Percentiles rank a stretch among this genome's conserved stretches.
Conservation (phyloP, 2,888 invertebrate species). For the Polydrusus pterygomalis region DNA sequence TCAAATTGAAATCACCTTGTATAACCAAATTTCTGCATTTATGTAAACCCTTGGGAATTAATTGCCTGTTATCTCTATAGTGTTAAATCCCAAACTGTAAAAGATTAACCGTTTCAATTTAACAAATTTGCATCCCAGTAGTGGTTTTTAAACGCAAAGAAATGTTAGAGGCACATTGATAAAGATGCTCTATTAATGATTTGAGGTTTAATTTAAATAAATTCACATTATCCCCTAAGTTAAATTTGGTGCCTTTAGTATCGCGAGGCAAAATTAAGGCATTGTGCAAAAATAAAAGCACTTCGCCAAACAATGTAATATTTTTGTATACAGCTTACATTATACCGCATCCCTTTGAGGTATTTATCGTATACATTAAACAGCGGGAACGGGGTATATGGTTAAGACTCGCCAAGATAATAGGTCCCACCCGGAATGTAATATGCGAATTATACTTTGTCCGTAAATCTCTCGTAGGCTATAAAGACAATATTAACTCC, state of each 20-base stretch:
- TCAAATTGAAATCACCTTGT: too few relatives aligned
- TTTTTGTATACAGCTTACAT: slow-evolving; percentile 46
- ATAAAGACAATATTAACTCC: slow-evolving; percentile 71
- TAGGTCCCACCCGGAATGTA: slow-evolving; percentile 66
- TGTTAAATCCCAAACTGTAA: not conserved
- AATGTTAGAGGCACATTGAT: not conserved
- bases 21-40: not conserved
- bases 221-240: not conserved
- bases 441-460: slow-evolving; percentile 69
- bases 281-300: slow-evolving; percentile 26
- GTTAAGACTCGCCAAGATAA: slow-evolving; percentile 55
- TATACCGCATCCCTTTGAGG: slow-evolving; percentile 50
- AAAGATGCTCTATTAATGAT: not conserved
- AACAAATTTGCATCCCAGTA: not conserved
- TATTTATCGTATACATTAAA: slow-evolving; percentile 54
- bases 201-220: not conserved
- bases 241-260: not conserved
- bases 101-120: not conserved
- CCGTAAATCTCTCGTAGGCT: slow-evolving; percentile 69
- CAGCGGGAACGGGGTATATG: slow-evolving; percentile 52
- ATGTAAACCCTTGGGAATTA: not conserved
- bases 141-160: not conserved
- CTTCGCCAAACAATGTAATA: slow-evolving; percentile 31
- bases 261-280: slow-evolving; percentile 9
- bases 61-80: not conserved